Base-by-base conservation (phyloP, 2,113 vertebrate genomes). In the Scartelaos histophorus region DNA sequence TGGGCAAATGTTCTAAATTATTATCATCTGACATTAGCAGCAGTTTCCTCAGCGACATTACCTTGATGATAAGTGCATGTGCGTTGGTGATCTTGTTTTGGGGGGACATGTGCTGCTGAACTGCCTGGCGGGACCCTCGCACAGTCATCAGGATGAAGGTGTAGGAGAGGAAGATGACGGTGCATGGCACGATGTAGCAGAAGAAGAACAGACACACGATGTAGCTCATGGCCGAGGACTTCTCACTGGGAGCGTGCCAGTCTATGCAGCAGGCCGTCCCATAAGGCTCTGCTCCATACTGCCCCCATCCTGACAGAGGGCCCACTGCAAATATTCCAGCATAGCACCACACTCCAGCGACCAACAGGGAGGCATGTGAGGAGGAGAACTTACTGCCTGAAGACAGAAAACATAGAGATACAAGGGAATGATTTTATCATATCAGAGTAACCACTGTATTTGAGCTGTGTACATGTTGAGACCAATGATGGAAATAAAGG, bases 201-300 rank as follows among this genome's bases (percentile, higher is more conserved):
- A 94, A 96, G 88, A 95, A 53, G 84, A 96, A 92, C 75, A 96
- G 94, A 70, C 88, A 92, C 51, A 94, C 16, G 78, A 95, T 94
- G 91, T 95, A 96, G 90, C 93, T 92, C 76, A 90, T 88, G 60
- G 94, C 93, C 7, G 80, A 86, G 16, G 69, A 47, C 70, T 77
- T 90, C n/a, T 69, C 34, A 79, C 81, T 88, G 0, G 94, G 86
- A 0, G 91, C 82, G 0, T 90, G 82, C 95, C 95, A 96, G 45
- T 89, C 38, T 84, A 96, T 94, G 91, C 95, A 96, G 92, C 95
- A 96, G 21, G 95, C 94, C 0, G 95, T 95, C 4, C 95, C 95
- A 0, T 95, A 96, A n/a, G 95, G 95, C 89, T 96, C 95, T 0
- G 93, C 87, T 17, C 94, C 92, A 0, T 95, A 96, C 82, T 90